Base-by-base conservation (phyloP, 2,888 invertebrate species). In the Spodoptera littoralis region DNA sequence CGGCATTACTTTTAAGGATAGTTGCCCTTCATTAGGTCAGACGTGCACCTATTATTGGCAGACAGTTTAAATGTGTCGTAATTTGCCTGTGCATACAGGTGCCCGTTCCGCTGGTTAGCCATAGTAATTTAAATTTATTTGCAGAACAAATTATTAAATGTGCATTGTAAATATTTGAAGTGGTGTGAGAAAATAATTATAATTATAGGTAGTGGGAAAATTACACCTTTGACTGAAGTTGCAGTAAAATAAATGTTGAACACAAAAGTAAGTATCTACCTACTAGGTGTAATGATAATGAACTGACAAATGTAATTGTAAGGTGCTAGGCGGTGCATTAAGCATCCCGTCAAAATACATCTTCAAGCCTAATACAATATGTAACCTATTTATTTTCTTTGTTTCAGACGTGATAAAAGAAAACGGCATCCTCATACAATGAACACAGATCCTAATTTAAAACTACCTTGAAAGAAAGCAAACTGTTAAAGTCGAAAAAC, bases 21-120 rank as follows among this genome's bases (percentile, higher is more conserved):
- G 82, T 86, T 87, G 84, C 75, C 83, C 80, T 84, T 86, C 86
- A 87, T 89, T 89, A 88, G 80, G 77, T 81, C 78, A 81, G 71
- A 71, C 78, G 76, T 78, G 79, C 50, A 58, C 72, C 66, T 79
- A 77, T 78, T 80, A 83, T 79, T 70, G 79, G 61, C 64, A 67
- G 70, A 55, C 61, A 60, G 74, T 76, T 67, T 78, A 70, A 76
- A 72, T 76, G 68, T 75, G 71, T 76, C 56, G 76, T 70, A 79
- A 78, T 80, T 79, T 75, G 65, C 66, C 58, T 70, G 65, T 22
- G 63, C n/a, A 52, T 62, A 70, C 59, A 60, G 62, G 61, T 70
- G 49, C 65, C 36, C 52, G 61, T 44, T 59, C 64, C 65, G 51
- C 45, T 44, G 62, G 24, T 62, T 59, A 65, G 53, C 52, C 49